Percentiles rank a stretch among this genome's conserved stretches.
Evolutionary conservation across 2,888 invertebrate species (phyloP).

Genomic region (Brachypalpus laphriformis): DNA sequence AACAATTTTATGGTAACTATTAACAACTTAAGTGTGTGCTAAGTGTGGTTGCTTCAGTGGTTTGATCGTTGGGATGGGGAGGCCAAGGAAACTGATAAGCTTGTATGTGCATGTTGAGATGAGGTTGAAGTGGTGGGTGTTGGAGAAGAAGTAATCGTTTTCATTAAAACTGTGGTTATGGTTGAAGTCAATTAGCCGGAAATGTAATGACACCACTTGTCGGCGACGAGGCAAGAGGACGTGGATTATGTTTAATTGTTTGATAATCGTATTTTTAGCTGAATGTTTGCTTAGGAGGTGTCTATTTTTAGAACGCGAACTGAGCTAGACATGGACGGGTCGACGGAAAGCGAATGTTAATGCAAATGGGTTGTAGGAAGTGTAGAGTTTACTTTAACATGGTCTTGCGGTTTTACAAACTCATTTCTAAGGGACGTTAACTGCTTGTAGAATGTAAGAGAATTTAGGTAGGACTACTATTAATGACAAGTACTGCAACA

Average conservation of each 20-base stretch:
- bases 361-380: too few relatives aligned
- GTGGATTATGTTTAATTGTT: constrained; percentile 34
- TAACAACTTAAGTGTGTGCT: constrained; percentile 71
- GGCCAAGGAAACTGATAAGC: constrained; percentile 59
- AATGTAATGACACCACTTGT: constrained; percentile 51
- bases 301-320: not conserved
- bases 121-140: not conserved
- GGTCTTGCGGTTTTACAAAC: too few relatives aligned
- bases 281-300: constrained; percentile 12
- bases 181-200: constrained; percentile 70
- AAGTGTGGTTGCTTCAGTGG: constrained; percentile 56
- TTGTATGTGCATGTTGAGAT: not conserved
- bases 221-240: too few relatives aligned
- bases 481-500: too few relatives aligned
- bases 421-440: too few relatives aligned
- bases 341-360: not conserved
- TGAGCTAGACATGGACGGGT: not conserved
- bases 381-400: not conserved
- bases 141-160: constrained; percentile 59
- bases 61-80: constrained; percentile 11
- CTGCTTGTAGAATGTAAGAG: too few relatives aligned
- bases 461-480: too few relatives aligned
- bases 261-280: constrained; percentile 36
- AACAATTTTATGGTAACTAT: constrained; percentile 72
- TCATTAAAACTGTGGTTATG: constrained; percentile 66